Evolutionary conservation across 2,888 invertebrate species (phyloP).

Genomic region (Drosophila robusta): DNA sequence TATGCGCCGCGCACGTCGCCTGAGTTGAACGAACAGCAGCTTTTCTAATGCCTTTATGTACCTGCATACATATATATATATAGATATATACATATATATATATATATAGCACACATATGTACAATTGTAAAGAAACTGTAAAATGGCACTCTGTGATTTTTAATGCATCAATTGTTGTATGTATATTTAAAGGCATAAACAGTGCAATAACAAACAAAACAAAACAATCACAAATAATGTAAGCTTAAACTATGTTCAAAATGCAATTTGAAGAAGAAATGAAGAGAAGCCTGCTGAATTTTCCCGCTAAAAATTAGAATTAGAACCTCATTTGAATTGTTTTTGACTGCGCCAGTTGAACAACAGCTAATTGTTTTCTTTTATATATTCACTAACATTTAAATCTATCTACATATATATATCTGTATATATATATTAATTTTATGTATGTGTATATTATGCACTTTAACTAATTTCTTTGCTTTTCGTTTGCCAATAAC

Average conservation of each 20-base stretch:
- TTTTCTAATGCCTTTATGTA: conserved; percentile 23
- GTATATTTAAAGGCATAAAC: conserved; percentile 1
- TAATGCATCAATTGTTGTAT: conserved; percentile 17
- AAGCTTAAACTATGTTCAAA: conserved; percentile 20
- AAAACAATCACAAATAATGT: conserved; percentile 6
- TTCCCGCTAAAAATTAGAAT: conserved; percentile 1
- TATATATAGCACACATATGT: conserved; percentile 12
- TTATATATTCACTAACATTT: conserved; percentile 18
- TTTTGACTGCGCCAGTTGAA: conserved; percentile 72
- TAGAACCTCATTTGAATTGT: background rate
- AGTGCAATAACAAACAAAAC: background rate
- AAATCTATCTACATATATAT: conserved; percentile 6
- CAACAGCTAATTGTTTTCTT: background rate
- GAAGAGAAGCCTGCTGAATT: conserved; percentile 32
- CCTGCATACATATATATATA: conserved; percentile 33
- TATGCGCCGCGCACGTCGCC: background rate
- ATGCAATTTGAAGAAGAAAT: background rate
- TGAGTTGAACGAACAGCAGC: conserved; percentile 7
- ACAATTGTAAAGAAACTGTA: conserved; percentile 35
- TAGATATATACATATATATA: background rate
- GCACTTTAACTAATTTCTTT: conserved; percentile 36
- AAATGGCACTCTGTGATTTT: conserved; percentile 50
- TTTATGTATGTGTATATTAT: conserved; percentile 27
- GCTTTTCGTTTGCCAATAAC: conserved; percentile 51
- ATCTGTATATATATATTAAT: conserved; percentile 9